phyloP scores from a whole-genome alignment of 1,140 invertebrate species.

The Drosophila bocqueti region DNA sequence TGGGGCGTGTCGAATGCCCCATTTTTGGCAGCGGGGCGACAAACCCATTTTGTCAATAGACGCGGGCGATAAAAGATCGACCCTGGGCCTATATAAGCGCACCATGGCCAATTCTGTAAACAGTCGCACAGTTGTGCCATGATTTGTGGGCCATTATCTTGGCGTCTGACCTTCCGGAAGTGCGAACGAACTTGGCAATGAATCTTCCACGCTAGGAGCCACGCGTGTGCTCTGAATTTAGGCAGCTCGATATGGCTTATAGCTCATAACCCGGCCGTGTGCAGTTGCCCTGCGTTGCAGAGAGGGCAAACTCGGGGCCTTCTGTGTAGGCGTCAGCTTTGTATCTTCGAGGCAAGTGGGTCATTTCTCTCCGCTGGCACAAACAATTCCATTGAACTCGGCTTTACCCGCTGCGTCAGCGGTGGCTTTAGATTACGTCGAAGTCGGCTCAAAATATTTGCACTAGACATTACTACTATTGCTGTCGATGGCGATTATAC shows the following conservation, averaged over 20 bases:
- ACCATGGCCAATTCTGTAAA: constrained; percentile 60
- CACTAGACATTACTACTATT: constrained; percentile 59
- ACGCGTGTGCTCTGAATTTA: constrained; percentile 65
- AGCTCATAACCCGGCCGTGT: constrained; percentile 14
- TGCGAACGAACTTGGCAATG: constrained; percentile 81
- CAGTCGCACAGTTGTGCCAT: constrained; percentile 35
- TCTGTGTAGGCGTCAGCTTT: constrained; percentile 36
- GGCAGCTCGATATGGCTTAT: constrained; percentile 19
- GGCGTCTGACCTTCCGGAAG: constrained; percentile 55
- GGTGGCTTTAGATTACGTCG: constrained; percentile 39
- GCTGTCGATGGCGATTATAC: constrained; percentile 50
- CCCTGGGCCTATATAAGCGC: constrained; percentile 55
- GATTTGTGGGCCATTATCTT: constrained; percentile 58
- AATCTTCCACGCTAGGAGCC: constrained; percentile 51
- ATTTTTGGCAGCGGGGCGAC: constrained; percentile 35
- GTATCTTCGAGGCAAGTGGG: constrained; percentile 24
- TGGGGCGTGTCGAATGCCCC: constrained; percentile 14
- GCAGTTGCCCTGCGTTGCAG: constrained; percentile 12
- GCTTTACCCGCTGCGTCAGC: constrained; percentile 46
- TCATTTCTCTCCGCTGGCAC: constrained; percentile 37
- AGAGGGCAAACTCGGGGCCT: constrained; percentile 10
- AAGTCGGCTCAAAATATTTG: constrained; percentile 62
- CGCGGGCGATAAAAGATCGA: constrained; percentile 35
- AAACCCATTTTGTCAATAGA: constrained; percentile 58
- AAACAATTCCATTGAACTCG: constrained; percentile 77